Evolutionary conservation across 2,797 vertebrate genomes (phyloP).

Genomic region (Trematomus bernacchii): DNA sequence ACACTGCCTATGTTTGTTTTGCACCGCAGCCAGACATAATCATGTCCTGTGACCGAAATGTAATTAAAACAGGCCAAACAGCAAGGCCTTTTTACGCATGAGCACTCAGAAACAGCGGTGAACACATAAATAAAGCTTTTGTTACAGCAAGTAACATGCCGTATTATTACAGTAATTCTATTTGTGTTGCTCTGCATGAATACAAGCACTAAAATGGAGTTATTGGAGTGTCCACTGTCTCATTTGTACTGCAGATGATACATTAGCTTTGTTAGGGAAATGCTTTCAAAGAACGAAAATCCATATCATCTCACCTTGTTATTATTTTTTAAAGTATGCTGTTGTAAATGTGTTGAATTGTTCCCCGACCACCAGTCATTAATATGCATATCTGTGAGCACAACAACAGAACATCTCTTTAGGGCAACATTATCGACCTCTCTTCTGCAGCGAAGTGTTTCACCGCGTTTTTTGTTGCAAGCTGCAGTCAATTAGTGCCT

Average conservation of each 20-base stretch:
- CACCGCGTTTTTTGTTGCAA: slow-evolving; percentile 32
- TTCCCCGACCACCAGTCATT: slow-evolving; percentile 48
- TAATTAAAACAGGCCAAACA: slow-evolving; percentile 22
- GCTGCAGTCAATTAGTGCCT: slow-evolving; percentile 54
- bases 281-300: slow-evolving; percentile 48
- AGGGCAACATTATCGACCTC: slow-evolving; percentile 52
- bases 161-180: slow-evolving; percentile 31
- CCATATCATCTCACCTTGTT: slow-evolving; percentile 52
- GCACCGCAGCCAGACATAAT: slow-evolving; percentile 18
- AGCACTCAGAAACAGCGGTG: not conserved
- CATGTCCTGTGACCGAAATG: slow-evolving; percentile 45
- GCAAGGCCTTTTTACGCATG: slow-evolving; percentile 2
- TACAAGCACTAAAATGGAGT: slow-evolving; percentile 17
- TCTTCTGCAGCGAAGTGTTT: slow-evolving; percentile 36
- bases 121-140: slow-evolving; percentile 21
- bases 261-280: slow-evolving; percentile 57
- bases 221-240: slow-evolving; percentile 33
- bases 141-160: slow-evolving; percentile 8
- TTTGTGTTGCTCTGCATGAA: slow-evolving; percentile 30
- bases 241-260: slow-evolving; percentile 54
- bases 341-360: slow-evolving; percentile 23
- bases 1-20: slow-evolving; percentile 46
- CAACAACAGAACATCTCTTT: slow-evolving; percentile 57
- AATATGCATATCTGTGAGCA: slow-evolving; percentile 71
- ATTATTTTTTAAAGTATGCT: slow-evolving; percentile 63